Conservation (phyloP, 2,113 vertebrate species). For the Psittacus erithacus region DNA sequence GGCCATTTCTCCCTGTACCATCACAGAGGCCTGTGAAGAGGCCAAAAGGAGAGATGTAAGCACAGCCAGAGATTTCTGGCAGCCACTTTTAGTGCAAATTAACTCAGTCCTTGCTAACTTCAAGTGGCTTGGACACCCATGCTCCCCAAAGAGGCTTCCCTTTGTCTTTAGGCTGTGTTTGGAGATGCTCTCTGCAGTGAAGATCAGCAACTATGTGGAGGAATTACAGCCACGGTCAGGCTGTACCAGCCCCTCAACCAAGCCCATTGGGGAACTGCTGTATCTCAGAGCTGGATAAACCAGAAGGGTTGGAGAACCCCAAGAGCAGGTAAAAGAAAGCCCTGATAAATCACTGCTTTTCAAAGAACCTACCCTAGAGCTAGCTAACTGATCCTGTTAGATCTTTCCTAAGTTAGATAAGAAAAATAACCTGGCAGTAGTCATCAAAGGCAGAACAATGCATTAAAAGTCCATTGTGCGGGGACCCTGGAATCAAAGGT, state of each 20-base stretch:
- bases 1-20: background rate
- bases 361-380: slow-evolving; percentile 59
- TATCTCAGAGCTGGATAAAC: slow-evolving; percentile 24
- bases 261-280: background rate
- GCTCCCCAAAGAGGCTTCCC: background rate
- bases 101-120: background rate
- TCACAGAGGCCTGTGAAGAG: background rate
- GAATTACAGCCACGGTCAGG: background rate
- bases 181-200: background rate
- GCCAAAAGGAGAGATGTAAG: background rate
- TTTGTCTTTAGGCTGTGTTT: background rate
- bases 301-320: slow-evolving; percentile 26
- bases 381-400: slow-evolving; percentile 57
- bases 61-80: background rate
- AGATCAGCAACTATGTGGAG: background rate
- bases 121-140: background rate
- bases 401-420: slow-evolving; percentile 55
- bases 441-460: slow-evolving; percentile 27
- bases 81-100: background rate
- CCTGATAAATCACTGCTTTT: slow-evolving; percentile 61
- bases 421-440: slow-evolving; percentile 55
- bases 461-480: slow-evolving; percentile 46
- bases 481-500: slow-evolving; percentile 39
- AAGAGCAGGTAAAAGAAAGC: slow-evolving; percentile 36
- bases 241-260: background rate